These are phyloP conservation scores for Hycleus phaleratus DNA, from an alignment of 1,140 invertebrate genomes.

Conservation along the genomic window DNA sequence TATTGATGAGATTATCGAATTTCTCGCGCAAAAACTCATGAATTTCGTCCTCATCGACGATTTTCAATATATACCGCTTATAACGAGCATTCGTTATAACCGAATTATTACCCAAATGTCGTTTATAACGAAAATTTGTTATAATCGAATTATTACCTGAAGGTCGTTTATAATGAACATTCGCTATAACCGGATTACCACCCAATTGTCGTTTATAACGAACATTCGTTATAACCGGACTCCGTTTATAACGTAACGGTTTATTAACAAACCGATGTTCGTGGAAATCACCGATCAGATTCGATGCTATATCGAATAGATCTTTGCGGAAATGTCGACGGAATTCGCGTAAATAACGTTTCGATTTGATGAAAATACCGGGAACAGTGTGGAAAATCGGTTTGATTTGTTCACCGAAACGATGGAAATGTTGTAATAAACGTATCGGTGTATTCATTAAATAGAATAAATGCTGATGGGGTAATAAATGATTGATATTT, in stretches of 20 bases:
- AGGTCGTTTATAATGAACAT: too few species aligned
- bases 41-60: slow-evolving; percentile 11
- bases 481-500: slow-evolving; percentile 12
- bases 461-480: slow-evolving; percentile 17
- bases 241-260: too few species aligned
- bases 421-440: slow-evolving; percentile 17
- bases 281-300: slow-evolving; percentile 14
- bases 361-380: slow-evolving; percentile 10
- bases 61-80: slow-evolving; percentile 7
- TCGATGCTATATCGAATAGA: slow-evolving; percentile 12
- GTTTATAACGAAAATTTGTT: too few species aligned
- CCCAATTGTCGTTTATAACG: too few species aligned
- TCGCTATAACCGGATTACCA: too few species aligned
- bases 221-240: too few species aligned
- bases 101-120: too few species aligned
- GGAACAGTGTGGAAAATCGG: slow-evolving; percentile 19
- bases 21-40: slow-evolving; percentile 7
- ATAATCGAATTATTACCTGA: too few species aligned
- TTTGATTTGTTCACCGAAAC: slow-evolving; percentile 14
- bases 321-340: slow-evolving; percentile 13
- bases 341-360: slow-evolving; percentile 13
- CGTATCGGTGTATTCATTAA: slow-evolving; percentile 18
- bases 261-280: not conserved
- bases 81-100: too few species aligned
- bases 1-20: slow-evolving; percentile 10